Evolutionary conservation across 2,797 vertebrate species (phyloP), one percentile per base, ranked within the genome.

Genomic region (Phrynocephalus guinanensis): DNA sequence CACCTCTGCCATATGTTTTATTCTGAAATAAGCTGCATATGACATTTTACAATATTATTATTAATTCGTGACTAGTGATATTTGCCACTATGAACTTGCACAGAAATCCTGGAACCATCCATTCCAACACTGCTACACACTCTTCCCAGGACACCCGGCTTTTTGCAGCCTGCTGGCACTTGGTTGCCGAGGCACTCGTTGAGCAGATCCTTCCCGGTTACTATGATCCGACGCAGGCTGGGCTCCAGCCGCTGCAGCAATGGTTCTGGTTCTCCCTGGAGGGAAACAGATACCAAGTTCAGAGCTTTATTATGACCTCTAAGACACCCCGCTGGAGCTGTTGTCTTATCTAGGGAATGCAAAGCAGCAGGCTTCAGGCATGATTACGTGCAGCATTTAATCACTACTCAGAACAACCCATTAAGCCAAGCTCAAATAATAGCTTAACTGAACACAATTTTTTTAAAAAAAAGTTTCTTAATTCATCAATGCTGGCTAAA

Each of bases 81-180:
- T 44, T 63, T 73, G 52, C 77, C 73, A 66, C 52, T 24, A 7
- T 73, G 13, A 56, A 48, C 26, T 86, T 50, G 30, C 30, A 68
- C 71, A 24, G 52, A 13, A 56, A 15, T 33, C 24, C 26, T 66
- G 24, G 16, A 81, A 48, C 20, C 18, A 0, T 56, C 52, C 52
- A 9, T 56, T 56, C 52, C 9, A 56, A 56, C 52, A 56, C 52
- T 2, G 76, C 89, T 52, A 95, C 83, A 90, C 15, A 93, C 90
- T 98, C 95, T 98, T 99, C 20, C 95, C 96, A 1, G 97, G 94
- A 84, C 93, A 80, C 11, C 92, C 95, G 50, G 79, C 93, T 95
- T 99, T 99, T 95, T 98, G 98, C 88, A 97, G 95, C 28, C 98
- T 97, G 87, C 97, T 98, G 22, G 97, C 96, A 0, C 98, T 99